Evolutionary conservation across 1,140 invertebrate species (phyloP).

Genomic region (Muscidifurax raptorellus): DNA sequence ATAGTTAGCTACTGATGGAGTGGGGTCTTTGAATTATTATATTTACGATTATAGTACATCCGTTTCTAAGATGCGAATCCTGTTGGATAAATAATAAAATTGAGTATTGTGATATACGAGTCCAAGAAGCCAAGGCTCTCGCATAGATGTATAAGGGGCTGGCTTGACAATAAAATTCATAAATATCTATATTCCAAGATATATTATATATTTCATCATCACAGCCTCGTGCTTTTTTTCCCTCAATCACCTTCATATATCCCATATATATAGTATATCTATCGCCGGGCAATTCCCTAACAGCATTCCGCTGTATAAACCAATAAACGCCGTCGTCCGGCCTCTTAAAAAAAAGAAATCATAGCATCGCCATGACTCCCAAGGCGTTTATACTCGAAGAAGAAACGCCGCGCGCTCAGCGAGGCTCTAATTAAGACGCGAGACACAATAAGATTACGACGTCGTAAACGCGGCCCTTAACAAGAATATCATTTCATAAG

Average conservation of each 20-base stretch:
- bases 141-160: neutral
- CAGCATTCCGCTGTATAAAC: neutral
- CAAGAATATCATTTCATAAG: constrained; percentile 40
- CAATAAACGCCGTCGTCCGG: neutral
- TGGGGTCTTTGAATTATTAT: too few species aligned
- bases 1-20: too few species aligned
- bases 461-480: constrained; percentile 33
- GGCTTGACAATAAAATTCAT: neutral
- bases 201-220: neutral
- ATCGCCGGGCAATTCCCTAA: constrained; percentile 2
- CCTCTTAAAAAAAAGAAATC: neutral
- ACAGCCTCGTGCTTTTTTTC: neutral
- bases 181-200: neutral
- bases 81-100: neutral
- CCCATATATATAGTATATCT: neutral
- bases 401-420: neutral
- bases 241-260: neutral
- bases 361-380: neutral
- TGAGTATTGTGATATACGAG: neutral
- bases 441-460: constrained; percentile 32
- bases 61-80: neutral
- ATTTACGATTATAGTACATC: too few species aligned
- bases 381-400: constrained; percentile 8
- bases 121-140: neutral
- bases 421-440: constrained; percentile 30